Evolutionary conservation across 2,113 vertebrate genomes (phyloP), one percentile per base, ranked within the genome.

Genomic region (Thunnus maccoyii): DNA sequence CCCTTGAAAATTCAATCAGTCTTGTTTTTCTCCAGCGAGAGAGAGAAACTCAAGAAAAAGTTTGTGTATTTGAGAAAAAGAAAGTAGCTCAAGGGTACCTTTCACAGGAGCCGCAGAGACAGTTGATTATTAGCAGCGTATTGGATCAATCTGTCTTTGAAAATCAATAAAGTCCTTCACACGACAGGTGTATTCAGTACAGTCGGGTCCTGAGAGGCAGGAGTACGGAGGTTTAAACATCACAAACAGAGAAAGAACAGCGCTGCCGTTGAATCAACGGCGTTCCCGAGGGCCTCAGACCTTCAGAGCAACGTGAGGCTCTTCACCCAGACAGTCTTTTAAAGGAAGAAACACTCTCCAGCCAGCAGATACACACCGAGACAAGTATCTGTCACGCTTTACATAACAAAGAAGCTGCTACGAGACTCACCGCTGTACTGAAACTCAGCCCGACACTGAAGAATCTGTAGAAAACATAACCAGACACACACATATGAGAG

Each of bases 71-170:
- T 13, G 14, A 82, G 56, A 62, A 56, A 22, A 22, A 22, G 22
- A 67, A 83, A 52, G 48, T 0, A 58, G 50, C 57, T 71, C 54
- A 72, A 74, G 79, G 66, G 72, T 6, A 68, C 7, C 50, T 52
- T 72, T 63, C 54, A 62, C 36, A 0, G 16, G 50, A 73, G 54
- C 70, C 50, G 41, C 57, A 16, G 76, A 68, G 61, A 76, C 62
- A 66, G 73, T 62, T 81, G 86, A 85, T 78, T 79, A 84, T 85
- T 55, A 76, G 72, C 20, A 65, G 76, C 0, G 27, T 70, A 52
- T 65, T 57, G 67, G 72, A 86, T 82, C 87, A 82, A 63, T 67
- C 68, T 25, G 58, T 25, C 87, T 86, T 86, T 82, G 69, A 85
- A 85, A 88, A 75, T 82, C 71, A 82, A 81, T 81, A 75, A 76